Percentiles rank a stretch among this genome's conserved stretches.
Evolutionary conservation across 2,888 invertebrate genomes (phyloP).

Genomic region (Folsomia candida): DNA sequence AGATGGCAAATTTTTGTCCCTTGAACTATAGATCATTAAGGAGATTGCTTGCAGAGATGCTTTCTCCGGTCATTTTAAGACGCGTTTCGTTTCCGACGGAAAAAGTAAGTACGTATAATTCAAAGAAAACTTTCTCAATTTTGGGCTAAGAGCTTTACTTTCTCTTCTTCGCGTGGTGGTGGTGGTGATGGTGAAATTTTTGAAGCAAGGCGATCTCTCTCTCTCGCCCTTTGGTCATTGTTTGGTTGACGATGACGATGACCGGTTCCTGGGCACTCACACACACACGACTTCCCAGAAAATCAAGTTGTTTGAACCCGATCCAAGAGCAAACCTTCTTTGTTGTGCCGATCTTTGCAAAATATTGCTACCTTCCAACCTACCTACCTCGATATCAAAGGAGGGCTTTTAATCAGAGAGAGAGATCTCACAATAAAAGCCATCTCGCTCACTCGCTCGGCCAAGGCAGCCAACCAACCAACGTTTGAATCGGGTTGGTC

Average conservation of each 20-base stretch:
- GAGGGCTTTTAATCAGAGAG: neutral
- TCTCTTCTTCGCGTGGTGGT: neutral
- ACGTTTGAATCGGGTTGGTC: no score
- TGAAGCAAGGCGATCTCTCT: no score
- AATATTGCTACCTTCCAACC: neutral
- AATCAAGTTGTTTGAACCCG: neutral
- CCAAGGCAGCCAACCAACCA: no score
- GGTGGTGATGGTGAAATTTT: neutral
- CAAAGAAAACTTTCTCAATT: conserved; percentile 4
- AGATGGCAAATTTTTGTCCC: neutral
- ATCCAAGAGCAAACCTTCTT: neutral
- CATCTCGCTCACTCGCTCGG: no score
- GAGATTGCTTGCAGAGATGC: neutral
- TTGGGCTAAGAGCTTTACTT: neutral
- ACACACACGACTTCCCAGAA: neutral
- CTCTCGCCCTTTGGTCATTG: neutral
- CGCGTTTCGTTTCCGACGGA: conserved; percentile 2
- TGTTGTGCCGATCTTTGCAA: neutral
- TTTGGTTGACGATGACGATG: no score
- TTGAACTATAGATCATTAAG: neutral
- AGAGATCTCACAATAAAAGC: no score
- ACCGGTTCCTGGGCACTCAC: no score
- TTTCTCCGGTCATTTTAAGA: neutral
- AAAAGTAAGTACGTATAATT: conserved; percentile 1
- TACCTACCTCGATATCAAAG: no score